phyloP scores from a whole-genome alignment of 2,888 invertebrate genomes.

The Microplitis manilae region DNA sequence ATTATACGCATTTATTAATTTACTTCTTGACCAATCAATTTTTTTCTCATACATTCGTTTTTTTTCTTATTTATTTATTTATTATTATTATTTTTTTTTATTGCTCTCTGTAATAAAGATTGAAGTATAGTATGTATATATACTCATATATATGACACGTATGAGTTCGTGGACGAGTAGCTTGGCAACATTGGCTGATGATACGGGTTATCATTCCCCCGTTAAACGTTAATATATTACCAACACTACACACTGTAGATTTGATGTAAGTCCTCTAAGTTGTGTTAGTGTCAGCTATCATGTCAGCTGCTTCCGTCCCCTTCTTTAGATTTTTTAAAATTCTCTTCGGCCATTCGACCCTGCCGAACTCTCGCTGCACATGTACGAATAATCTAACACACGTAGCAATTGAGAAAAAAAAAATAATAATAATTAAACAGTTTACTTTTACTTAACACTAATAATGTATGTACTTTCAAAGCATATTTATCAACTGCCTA shows the following conservation, averaged over 20 bases:
- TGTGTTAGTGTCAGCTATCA: slow-evolving; percentile 49
- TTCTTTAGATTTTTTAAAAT: slow-evolving; percentile 39
- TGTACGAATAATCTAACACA: neutral
- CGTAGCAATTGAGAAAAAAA: neutral
- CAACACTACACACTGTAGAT: neutral
- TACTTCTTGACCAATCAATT: neutral
- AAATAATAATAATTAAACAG: neutral
- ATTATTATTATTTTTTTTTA: neutral
- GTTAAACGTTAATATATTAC: slow-evolving; percentile 49
- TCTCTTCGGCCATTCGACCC: slow-evolving; percentile 30
- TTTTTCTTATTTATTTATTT: neutral
- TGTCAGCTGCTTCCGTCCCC: slow-evolving; percentile 52
- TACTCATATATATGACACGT: too few species aligned
- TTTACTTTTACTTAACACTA: neutral
- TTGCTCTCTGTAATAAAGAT: neutral
- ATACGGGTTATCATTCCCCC: slow-evolving; percentile 58
- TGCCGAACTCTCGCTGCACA: slow-evolving; percentile 13
- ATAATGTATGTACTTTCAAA: neutral
- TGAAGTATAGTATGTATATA: too few species aligned
- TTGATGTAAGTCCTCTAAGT: slow-evolving; percentile 26
- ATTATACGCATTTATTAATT: neutral
- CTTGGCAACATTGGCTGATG: slow-evolving; percentile 58
- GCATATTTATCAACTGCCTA: neutral
- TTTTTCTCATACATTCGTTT: neutral
- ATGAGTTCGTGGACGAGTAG: too few species aligned